Percentiles rank a stretch among this genome's conserved stretches.
phyloP scores from a whole-genome alignment of 2,888 invertebrate genomes.

The Hipparchia semele region DNA sequence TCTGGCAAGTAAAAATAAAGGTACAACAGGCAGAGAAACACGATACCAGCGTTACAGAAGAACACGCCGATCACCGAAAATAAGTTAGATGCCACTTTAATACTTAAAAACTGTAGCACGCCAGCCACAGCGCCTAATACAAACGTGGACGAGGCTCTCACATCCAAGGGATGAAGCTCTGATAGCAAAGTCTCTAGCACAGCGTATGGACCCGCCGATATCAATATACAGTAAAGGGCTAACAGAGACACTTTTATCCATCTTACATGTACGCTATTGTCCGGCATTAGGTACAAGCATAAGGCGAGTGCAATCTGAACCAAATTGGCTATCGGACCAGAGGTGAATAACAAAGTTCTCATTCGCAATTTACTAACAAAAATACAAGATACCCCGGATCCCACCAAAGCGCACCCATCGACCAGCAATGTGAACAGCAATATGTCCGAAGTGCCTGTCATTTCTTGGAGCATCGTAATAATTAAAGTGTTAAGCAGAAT shows the following conservation, averaged over 20 bases:
- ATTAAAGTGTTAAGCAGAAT: slow-evolving; percentile 32
- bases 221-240: slow-evolving; percentile 37
- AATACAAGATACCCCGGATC: slow-evolving; percentile 33
- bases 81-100: slow-evolving; percentile 41
- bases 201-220: slow-evolving; percentile 43
- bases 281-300: slow-evolving; percentile 26
- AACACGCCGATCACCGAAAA: slow-evolving; percentile 44
- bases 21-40: slow-evolving; percentile 40
- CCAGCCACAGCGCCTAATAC: slow-evolving; percentile 38
- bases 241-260: slow-evolving; percentile 35
- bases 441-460: slow-evolving; percentile 33
- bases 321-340: slow-evolving; percentile 32
- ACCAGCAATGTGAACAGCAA: slow-evolving; percentile 31
- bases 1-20: slow-evolving; percentile 46
- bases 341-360: slow-evolving; percentile 30
- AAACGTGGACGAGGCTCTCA: slow-evolving; percentile 41
- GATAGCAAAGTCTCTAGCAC: slow-evolving; percentile 43
- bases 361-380: slow-evolving; percentile 33
- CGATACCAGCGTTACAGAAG: slow-evolving; percentile 38
- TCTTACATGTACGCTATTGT: slow-evolving; percentile 10
- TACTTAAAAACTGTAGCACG: slow-evolving; percentile 38
- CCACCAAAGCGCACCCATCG: slow-evolving; percentile 33
- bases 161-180: slow-evolving; percentile 46
- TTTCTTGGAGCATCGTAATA: slow-evolving; percentile 37
- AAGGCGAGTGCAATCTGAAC: slow-evolving; percentile 26